Evolutionary conservation across 2,113 vertebrate species (phyloP), one percentile per base, ranked within the genome.

Genomic region (Sinosuthora webbiana): DNA sequence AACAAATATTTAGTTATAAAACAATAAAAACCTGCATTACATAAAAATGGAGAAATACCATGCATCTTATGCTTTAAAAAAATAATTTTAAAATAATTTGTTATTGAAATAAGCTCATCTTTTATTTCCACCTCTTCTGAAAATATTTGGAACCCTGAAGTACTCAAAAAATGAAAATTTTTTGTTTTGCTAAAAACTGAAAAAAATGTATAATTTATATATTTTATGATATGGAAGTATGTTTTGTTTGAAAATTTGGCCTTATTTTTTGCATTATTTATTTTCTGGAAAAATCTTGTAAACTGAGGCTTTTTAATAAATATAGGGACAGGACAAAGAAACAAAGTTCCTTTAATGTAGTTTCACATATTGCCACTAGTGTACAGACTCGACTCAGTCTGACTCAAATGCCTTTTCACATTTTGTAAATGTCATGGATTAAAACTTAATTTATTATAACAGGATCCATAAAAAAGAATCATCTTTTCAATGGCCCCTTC

Each of bases 81-180:
- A 55, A 17, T 9, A 50, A n/a, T 41, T 77, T 23, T 0, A 4
- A 73, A 83, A 50, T 63, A 0, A 31, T 25, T 74, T 65, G 7
- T 45, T 44, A 23, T 37, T 80, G 16, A 50, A 4, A 78, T 65
- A 18, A 67, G 2, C 10, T 69, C 3, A 19, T 60, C 79, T 69
- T 76, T 19, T 44, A 59, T 57, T 71, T 19, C 23, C 1, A 57
- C 2, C 2, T 2, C 9, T 35, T 80, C 30, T 35, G 21, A 78
- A 84, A 81, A 4, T 35, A 55, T 79, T 75, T 67, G 21, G 11
- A 87, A 64, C 6, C 18, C 27, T 56, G 15, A 63, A 75, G 8
- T 13, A 44, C 11, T 39, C 13, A 8, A 33, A 57, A 71, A 83
- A 1, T 0, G 0, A 49, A 8, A 0, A 13, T 10, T 59, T 10